These are phyloP conservation scores for Clivina fossor DNA, from an alignment of 2,888 invertebrate genomes.

Conservation along the genomic window DNA sequence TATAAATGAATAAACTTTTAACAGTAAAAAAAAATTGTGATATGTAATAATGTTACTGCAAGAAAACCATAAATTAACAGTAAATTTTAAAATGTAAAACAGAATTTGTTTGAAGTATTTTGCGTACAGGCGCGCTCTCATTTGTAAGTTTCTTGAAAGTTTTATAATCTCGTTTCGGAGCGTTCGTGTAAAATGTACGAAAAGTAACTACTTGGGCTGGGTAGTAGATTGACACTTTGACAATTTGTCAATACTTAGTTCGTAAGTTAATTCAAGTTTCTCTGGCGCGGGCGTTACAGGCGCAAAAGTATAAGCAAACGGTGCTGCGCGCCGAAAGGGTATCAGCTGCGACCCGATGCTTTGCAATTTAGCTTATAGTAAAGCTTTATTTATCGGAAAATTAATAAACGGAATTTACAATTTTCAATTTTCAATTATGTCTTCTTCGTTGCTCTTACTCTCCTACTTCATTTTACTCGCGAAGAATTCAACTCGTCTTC, in stretches of 20 bases:
- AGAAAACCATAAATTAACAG: too few species aligned
- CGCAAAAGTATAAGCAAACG: too few species aligned
- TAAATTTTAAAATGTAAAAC: too few species aligned
- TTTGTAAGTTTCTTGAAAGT: conserved; percentile 17
- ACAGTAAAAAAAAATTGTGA: too few species aligned
- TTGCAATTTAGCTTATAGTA: conserved; percentile 25
- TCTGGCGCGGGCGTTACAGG: too few species aligned
- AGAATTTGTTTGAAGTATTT: background rate
- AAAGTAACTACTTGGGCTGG: conserved; percentile 23
- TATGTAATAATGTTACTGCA: too few species aligned
- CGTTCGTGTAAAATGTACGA: conserved; percentile 16
- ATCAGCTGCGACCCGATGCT: conserved; percentile 27
- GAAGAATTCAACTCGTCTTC: too few species aligned
- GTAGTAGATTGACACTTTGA: conserved; percentile 30
- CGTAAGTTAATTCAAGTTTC: conserved; percentile 31
- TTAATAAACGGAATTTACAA: conserved; percentile 32
- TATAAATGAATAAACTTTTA: too few species aligned
- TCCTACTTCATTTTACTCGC: too few species aligned
- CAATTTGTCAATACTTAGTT: conserved; percentile 32
- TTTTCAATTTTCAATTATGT: conserved; percentile 25
- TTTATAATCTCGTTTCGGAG: conserved; percentile 19
- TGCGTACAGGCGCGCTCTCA: background rate
- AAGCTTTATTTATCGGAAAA: conserved; percentile 18
- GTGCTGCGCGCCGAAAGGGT: too few species aligned
- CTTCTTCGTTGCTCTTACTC: too few species aligned